Evolutionary conservation across 2,888 invertebrate genomes (phyloP).

Genomic region (Neoscelio sp.): DNA sequence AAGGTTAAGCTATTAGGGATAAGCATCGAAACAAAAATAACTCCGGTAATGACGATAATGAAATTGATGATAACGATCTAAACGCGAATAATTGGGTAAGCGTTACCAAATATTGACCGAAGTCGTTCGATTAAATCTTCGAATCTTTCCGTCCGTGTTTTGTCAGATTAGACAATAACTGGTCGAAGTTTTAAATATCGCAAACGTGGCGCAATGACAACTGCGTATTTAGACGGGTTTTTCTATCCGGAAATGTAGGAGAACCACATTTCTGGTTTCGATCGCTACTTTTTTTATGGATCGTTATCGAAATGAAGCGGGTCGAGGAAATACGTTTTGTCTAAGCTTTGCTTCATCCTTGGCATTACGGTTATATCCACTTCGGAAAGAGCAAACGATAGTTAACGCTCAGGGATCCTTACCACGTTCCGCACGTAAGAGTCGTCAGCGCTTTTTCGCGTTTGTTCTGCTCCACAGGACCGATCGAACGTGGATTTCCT

Average conservation of each 20-base stretch:
- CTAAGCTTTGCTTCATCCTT: conserved; percentile 46
- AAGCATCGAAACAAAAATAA: conserved; percentile 39
- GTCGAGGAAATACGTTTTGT: background rate
- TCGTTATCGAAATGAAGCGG: conserved; percentile 36
- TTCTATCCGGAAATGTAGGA: no score
- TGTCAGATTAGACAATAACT: no score
- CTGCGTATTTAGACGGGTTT: no score
- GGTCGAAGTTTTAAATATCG: no score
- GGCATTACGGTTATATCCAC: conserved; percentile 61
- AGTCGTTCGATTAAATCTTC: background rate
- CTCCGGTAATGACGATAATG: conserved; percentile 44
- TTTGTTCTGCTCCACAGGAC: conserved; percentile 62
- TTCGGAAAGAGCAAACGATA: conserved; percentile 66
- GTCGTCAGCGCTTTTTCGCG: conserved; percentile 71
- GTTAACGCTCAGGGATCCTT: conserved; percentile 58
- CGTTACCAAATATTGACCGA: conserved; percentile 11
- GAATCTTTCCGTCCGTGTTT: background rate
- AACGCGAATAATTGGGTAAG: conserved; percentile 22
- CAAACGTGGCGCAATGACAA: no score
- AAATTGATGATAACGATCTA: conserved; percentile 35
- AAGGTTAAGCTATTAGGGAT: conserved; percentile 42
- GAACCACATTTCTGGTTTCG: no score
- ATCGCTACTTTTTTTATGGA: conserved; percentile 15
- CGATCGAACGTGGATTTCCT: conserved; percentile 63
- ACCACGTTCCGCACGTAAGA: conserved; percentile 62